These are phyloP conservation scores for Acrossocheilus fasciatus DNA, from an alignment of 2,797 vertebrate species.

Conservation along the genomic window DNA sequence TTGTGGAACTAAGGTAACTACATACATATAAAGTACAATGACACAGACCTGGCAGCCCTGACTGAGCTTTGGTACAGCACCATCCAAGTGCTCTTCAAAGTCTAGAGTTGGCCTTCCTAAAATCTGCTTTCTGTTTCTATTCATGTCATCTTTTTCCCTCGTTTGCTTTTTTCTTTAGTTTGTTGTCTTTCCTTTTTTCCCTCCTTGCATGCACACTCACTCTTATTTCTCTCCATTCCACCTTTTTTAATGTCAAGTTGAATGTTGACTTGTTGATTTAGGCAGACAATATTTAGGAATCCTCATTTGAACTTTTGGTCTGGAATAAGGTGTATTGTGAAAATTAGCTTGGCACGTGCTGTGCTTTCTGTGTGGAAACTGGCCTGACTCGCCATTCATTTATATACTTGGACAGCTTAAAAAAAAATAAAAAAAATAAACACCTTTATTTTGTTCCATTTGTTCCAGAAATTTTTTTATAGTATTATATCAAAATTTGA, in stretches of 20 bases:
- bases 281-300: too few species aligned
- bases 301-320: too few species aligned
- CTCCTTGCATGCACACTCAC: constrained; percentile 24
- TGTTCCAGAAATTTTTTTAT: background rate
- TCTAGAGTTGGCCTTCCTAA: constrained; percentile 7
- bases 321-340: too few species aligned
- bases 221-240: background rate
- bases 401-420: background rate
- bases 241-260: too few species aligned
- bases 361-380: too few species aligned
- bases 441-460: background rate
- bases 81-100: background rate
- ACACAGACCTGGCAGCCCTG: background rate
- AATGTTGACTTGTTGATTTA: too few species aligned
- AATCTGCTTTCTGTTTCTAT: constrained; percentile 52
- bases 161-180: constrained; percentile 9
- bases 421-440: too few species aligned
- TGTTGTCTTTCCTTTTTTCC: constrained; percentile 27
- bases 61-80: background rate
- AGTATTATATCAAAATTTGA: too few species aligned
- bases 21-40: background rate
- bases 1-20: background rate
- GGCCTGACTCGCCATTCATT: background rate
- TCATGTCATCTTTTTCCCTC: constrained; percentile 12
- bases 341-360: too few species aligned